Evolutionary conservation across 2,888 invertebrate genomes (phyloP).

Genomic region (Drosophila longiperda): DNA sequence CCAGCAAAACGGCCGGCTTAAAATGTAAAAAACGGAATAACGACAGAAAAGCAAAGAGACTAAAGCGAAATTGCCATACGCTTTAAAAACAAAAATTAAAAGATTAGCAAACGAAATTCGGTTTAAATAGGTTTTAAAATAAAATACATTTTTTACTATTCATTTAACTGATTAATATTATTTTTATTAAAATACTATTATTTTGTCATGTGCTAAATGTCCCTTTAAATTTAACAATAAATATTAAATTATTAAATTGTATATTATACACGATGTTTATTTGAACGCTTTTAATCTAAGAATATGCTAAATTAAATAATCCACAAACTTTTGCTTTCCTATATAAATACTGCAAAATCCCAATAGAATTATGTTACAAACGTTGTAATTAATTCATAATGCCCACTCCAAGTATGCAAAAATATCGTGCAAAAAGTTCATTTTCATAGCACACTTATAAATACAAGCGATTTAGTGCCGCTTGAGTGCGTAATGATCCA

Average conservation of each 20-base stretch:
- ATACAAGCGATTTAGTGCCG: slow-evolving; percentile 65
- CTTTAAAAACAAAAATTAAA: slow-evolving; percentile 6
- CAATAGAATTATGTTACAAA: not conserved
- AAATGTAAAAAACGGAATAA: not conserved
- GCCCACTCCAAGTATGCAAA: not conserved
- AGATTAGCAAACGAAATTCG: not conserved
- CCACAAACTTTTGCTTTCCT: no score
- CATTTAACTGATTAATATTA: not conserved
- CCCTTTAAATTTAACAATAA: not conserved
- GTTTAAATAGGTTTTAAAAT: not conserved
- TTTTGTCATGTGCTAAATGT: not conserved
- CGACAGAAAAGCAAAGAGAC: not conserved
- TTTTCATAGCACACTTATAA: slow-evolving; percentile 29
- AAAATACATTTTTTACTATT: not conserved
- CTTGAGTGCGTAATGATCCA: slow-evolving; percentile 65
- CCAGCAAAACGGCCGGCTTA: slow-evolving; percentile 61
- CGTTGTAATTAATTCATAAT: not conserved
- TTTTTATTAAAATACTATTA: not conserved
- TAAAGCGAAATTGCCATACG: slow-evolving; percentile 14
- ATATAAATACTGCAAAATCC: no score
- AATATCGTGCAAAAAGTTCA: slow-evolving; percentile 13
- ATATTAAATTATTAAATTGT: not conserved
- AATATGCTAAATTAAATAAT: not conserved
- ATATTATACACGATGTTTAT: not conserved
- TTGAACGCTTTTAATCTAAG: not conserved